Evolutionary conservation across 2,888 invertebrate species (phyloP), one percentile per base, ranked within the genome.

Genomic region (Lithodes maja): DNA sequence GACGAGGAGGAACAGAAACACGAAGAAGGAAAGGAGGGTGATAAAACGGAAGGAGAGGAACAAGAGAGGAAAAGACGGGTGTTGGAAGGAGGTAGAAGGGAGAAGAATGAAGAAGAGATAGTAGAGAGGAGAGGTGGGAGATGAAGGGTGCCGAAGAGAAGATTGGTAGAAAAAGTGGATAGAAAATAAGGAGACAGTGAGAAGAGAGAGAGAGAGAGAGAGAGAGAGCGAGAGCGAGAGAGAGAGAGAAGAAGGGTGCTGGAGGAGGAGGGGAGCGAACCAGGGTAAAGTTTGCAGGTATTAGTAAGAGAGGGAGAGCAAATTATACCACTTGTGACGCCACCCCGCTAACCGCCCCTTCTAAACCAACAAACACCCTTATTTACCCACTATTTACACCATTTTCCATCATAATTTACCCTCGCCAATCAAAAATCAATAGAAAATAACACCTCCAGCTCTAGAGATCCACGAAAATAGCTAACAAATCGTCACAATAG

Each of bases 201-300:
- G 9, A 9, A 9, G 9, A 9, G 55, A 9, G 9, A 9, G 5
- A 3, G 9, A 55, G 9, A 9, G 55, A 9, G 9, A 9, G 55
- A 55, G 55, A 9, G 9, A 9, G 55, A 55, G 75, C 53, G 3
- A 52, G 84, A 55, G 84, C 15, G 84, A 55, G 84, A 49, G 15
- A 55, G 77, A 84, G 77, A 77, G 77, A 55, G 75, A 9, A 55
- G 55, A 9, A 55, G 9, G 55, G 9, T 3, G 55, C 5, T 5
- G 55, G 55, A 55, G 55, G 55, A 55, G 55, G 55, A 55, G 9
- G 55, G 55, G 55, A 55, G 55, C n/a, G n/a, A n/a, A n/a, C 55
- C 55, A n/a, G 75, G 75, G 83, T 83, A 75, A 84, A 84, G 84
- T 84, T 84, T 84, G 84, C 84, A 84, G 84, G 84, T 84, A 84